These are phyloP conservation scores for Oxyruncus cristatus DNA, from an alignment of 2,113 vertebrate species.

Conservation along the genomic window DNA sequence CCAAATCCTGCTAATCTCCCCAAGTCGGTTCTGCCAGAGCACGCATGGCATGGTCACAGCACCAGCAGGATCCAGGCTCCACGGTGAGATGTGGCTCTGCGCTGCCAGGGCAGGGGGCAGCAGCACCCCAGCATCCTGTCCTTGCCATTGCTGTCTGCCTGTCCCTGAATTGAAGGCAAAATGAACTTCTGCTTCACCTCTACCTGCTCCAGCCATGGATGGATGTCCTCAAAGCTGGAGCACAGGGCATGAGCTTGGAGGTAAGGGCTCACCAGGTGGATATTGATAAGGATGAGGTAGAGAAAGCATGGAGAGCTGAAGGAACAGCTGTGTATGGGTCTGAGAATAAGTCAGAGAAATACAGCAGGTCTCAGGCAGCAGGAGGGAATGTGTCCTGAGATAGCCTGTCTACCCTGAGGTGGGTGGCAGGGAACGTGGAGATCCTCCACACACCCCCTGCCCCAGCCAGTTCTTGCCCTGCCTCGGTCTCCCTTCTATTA, in stretches of 20 bases:
- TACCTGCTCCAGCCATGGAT: not conserved
- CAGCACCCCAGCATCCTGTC: not conserved
- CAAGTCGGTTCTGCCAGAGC: not conserved
- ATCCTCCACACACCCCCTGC: not conserved
- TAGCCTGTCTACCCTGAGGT: not conserved
- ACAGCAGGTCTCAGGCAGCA: not conserved
- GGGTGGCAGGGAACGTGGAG: not conserved
- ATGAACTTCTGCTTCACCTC: not conserved
- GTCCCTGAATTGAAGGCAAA: not conserved
- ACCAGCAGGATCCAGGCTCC: not conserved
- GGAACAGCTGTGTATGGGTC: not conserved
- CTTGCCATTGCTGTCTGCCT: not conserved
- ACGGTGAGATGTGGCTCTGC: accelerated
- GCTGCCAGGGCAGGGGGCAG: not conserved
- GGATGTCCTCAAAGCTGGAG: not conserved
- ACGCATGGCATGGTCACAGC: not conserved
- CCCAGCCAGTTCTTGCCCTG: accelerated
- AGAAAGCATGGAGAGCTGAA: not conserved
- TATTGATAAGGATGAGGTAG: not conserved
- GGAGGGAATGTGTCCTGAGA: not conserved
- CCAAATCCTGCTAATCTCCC: conserved; percentile 29
- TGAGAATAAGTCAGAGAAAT: not conserved
- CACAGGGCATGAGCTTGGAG: not conserved
- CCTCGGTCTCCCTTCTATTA: not conserved
- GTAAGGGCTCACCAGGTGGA: accelerated